A percentile compares a stretch with the other conserved stretches of the same genome.
Conservation (phyloP, 2,113 vertebrate genomes). For the Stictonetta naevosa region DNA sequence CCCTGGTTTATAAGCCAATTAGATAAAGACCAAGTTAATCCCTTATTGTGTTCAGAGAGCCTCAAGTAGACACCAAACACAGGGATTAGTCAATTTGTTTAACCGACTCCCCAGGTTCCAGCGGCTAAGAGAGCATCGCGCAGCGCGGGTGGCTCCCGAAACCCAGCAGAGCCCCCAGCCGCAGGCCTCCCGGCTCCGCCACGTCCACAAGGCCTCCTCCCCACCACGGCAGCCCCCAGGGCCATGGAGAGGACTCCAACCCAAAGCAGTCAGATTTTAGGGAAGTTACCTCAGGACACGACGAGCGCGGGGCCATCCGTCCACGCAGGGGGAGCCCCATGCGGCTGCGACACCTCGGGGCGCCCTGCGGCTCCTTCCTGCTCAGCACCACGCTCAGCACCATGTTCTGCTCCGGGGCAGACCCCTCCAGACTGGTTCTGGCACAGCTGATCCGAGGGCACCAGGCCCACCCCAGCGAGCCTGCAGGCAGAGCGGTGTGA, state of each 20-base stretch:
- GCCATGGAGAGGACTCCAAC: background rate
- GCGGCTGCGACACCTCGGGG: background rate
- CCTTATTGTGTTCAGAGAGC: conserved; percentile 21
- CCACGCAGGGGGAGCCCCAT: too few relatives aligned
- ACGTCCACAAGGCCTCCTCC: background rate
- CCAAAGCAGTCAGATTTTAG: background rate
- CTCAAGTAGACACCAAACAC: conserved; percentile 51
- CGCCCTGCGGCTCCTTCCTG: too few relatives aligned
- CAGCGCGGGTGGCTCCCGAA: fast-evolving
- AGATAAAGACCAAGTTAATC: conserved; percentile 69
- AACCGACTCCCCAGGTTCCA: background rate
- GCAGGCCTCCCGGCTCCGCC: fast-evolving
- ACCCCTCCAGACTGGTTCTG: background rate
- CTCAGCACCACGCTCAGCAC: background rate
- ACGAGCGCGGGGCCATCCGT: fast-evolving
- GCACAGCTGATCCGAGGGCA: background rate
- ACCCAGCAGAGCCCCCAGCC: fast-evolving
- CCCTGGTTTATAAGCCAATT: conserved; percentile 62
- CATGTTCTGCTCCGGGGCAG: background rate
- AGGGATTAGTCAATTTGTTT: background rate
- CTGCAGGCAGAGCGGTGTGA: fast-evolving
- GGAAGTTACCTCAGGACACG: fast-evolving
- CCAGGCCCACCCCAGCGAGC: fast-evolving
- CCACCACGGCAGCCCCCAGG: background rate
- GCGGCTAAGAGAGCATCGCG: background rate